These are phyloP conservation scores for Zalophus californianus DNA, from an alignment of 2,797 vertebrate genomes.

Conservation along the genomic window DNA sequence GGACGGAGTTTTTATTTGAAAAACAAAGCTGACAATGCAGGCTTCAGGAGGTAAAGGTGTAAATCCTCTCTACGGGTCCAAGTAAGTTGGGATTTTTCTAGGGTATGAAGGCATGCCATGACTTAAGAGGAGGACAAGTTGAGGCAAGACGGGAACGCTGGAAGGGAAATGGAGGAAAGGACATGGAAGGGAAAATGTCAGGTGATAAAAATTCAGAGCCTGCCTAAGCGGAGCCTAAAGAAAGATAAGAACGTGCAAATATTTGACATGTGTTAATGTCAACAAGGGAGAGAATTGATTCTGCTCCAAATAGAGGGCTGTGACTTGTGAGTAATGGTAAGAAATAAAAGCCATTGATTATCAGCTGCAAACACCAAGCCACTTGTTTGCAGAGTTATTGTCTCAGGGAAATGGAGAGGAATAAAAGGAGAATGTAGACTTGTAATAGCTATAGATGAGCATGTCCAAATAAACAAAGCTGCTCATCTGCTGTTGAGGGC, in stretches of 20 bases:
- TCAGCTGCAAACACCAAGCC: constrained; percentile 72
- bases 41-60: background rate
- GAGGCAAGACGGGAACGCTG: background rate
- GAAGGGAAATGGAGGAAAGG: background rate
- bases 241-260: constrained; percentile 75
- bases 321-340: constrained; percentile 72
- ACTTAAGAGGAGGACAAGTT: background rate
- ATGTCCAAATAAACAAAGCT: constrained; percentile 16
- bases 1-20: background rate
- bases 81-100: background rate
- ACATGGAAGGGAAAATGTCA: constrained; percentile 1
- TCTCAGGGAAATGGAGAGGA: constrained; percentile 52
- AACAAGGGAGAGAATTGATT: constrained; percentile 68
- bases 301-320: constrained; percentile 30
- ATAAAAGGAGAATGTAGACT: background rate
- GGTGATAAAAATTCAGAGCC: constrained; percentile 56
- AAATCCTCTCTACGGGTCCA: background rate
- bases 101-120: background rate
- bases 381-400: constrained; percentile 67
- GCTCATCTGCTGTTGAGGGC: background rate
- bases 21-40: background rate
- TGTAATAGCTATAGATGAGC: background rate
- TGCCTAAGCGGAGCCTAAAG: constrained; percentile 60
- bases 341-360: constrained; percentile 76
- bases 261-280: constrained; percentile 71